Conservation (phyloP, 2,113 vertebrate species). For the Cyanoderma ruficeps region DNA sequence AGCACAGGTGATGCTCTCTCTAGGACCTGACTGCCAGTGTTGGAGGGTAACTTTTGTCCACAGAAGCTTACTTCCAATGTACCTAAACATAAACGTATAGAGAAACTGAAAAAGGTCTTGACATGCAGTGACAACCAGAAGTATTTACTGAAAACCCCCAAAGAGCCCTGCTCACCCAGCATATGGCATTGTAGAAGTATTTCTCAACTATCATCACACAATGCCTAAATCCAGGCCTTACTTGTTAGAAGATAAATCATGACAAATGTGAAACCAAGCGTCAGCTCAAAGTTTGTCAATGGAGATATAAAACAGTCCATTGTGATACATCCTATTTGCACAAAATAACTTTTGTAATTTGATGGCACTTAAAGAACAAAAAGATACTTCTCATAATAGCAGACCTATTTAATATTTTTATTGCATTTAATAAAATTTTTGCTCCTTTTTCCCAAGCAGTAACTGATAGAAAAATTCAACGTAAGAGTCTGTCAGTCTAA, state of each 20-base stretch:
- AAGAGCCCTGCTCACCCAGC: not conserved
- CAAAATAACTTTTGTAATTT: not conserved
- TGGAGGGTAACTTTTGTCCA: not conserved
- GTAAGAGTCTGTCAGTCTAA: not conserved
- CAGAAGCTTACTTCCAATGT: not conserved
- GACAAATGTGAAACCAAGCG: not conserved
- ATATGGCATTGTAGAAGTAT: not conserved
- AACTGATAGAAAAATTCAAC: not conserved
- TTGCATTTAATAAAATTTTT: not conserved
- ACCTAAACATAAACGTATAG: not conserved
- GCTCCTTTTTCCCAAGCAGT: not conserved
- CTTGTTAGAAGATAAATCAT: not conserved
- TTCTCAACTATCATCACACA: not conserved
- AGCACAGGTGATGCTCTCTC: not conserved
- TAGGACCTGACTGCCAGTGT: not conserved
- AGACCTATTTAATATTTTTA: not conserved
- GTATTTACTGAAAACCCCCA: not conserved
- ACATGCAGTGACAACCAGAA: not conserved
- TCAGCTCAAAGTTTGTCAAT: not conserved
- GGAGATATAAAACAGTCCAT: not conserved
- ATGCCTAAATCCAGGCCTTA: not conserved
- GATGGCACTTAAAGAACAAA: not conserved
- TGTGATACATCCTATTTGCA: accelerated
- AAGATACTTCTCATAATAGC: not conserved
- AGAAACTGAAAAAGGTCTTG: not conserved